Evolutionary conservation across 1,140 invertebrate genomes (phyloP), one percentile per base, ranked within the genome.

Genomic region (Planococcus citri): DNA sequence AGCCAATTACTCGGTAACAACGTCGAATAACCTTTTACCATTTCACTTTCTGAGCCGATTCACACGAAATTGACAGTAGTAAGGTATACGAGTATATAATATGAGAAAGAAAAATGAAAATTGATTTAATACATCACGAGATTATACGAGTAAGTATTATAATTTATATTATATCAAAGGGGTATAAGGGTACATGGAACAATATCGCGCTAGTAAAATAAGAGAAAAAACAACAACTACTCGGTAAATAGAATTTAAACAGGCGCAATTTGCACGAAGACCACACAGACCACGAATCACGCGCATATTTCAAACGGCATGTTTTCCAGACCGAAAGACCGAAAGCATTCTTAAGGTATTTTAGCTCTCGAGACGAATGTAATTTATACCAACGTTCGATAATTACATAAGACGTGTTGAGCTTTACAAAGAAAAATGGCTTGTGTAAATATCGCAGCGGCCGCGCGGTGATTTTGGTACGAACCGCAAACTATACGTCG

Each of bases 241-340:
- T n/a, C n/a, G n/a, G 29, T 33, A 33, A 33, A 33, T 12, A 33
- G 29, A 33, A 3, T 33, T 20, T 51, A 51, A 51, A 51, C 41
- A 20, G 41, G 17, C 41, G 17, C n/a, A 51, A 51, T 51, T 51
- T 51, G 41, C 41, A 51, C 41, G 41, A 51, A 51, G 41, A 51
- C 41, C 41, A 51, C 41, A 51, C 41, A 51, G 41, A 51, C 41
- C 41, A 51, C 41, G 41, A 51, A 51, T 51, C 41, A 51, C 41
- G 41, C 10, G 41, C 17, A n/a, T 33, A 33, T 12, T 33, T 33
- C 29, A 33, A 33, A 33, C 12, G 12, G 12, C 29, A 33, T 33
- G 29, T 51, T 51, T 51, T n/a, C 41, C n/a, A n/a, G n/a, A n/a
- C n/a, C n/a, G n/a, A n/a, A n/a, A 14, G 41, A 17, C 17, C 41